phyloP scores from a whole-genome alignment of 2,113 vertebrate species.

The Ophthalmolycus amberensis region DNA sequence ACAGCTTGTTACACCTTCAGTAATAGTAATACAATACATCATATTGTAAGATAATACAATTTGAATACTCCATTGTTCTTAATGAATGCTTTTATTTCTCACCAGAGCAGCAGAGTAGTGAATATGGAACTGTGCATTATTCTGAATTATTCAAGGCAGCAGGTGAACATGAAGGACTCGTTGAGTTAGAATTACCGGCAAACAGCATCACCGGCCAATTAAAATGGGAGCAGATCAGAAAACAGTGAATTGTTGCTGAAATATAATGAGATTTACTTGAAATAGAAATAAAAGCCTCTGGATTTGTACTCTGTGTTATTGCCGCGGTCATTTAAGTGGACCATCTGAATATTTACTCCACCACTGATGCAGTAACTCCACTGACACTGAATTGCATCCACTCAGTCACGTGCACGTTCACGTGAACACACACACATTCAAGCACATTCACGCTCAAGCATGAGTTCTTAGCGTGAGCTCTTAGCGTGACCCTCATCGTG shows the following conservation, averaged over 20 bases:
- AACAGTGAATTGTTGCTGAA: not conserved
- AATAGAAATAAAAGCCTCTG: not conserved
- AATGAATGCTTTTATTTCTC: not conserved
- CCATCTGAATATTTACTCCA: constrained; percentile 4
- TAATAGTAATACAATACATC: not conserved
- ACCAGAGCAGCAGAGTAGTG: not conserved
- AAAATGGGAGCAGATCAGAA: not conserved
- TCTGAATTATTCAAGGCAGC: not conserved
- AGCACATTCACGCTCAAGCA: not conserved
- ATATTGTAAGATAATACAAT: not conserved
- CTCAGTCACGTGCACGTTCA: not conserved
- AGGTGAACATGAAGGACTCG: not conserved
- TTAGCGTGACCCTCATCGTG: not conserved
- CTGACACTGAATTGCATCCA: not conserved
- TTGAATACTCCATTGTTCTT: no score
- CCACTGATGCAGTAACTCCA: not conserved
- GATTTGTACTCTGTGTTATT: not conserved
- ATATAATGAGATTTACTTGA: not conserved
- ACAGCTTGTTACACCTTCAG: not conserved
- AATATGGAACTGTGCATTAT: not conserved
- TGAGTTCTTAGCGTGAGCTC: not conserved
- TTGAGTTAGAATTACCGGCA: not conserved
- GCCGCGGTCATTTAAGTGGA: not conserved
- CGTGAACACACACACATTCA: not conserved
- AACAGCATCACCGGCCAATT: not conserved